Percentiles rank a stretch among this genome's conserved stretches.
Conservation (phyloP, 2,113 vertebrate species). For the Callaeas wilsoni region DNA sequence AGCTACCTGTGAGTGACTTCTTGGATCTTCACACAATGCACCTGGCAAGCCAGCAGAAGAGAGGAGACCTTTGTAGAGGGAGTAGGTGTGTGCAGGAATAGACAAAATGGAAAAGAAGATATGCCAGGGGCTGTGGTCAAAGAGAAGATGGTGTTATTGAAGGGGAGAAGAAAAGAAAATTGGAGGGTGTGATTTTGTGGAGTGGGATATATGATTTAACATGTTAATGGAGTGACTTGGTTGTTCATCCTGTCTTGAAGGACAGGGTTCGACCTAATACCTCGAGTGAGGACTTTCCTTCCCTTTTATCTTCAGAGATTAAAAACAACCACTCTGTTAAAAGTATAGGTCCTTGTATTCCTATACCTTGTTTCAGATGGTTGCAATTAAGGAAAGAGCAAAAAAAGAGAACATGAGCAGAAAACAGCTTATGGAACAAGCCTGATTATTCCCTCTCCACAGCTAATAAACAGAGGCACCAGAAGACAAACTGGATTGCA, state of each 20-base stretch:
- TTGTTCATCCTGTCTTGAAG: background rate
- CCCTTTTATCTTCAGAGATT: background rate
- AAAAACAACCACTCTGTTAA: background rate
- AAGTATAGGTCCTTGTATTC: background rate
- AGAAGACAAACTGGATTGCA: background rate
- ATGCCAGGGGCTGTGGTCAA: background rate
- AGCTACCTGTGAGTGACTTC: constrained; percentile 9
- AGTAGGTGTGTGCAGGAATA: background rate
- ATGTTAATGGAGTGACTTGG: background rate
- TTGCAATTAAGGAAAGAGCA: background rate
- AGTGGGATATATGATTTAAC: background rate
- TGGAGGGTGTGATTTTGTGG: background rate
- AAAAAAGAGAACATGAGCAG: background rate
- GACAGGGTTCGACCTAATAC: background rate
- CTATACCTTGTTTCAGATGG: background rate
- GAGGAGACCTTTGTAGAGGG: background rate
- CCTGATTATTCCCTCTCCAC: background rate
- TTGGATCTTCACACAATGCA: background rate
- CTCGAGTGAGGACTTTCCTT: background rate
- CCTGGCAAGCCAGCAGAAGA: background rate
- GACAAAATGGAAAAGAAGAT: background rate
- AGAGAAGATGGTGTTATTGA: background rate
- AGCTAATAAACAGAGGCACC: background rate
- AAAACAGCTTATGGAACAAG: background rate
- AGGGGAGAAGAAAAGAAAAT: background rate